These are phyloP conservation scores for Phenacoccus solenopsis DNA, from an alignment of 1,140 invertebrate species.

Conservation along the genomic window DNA sequence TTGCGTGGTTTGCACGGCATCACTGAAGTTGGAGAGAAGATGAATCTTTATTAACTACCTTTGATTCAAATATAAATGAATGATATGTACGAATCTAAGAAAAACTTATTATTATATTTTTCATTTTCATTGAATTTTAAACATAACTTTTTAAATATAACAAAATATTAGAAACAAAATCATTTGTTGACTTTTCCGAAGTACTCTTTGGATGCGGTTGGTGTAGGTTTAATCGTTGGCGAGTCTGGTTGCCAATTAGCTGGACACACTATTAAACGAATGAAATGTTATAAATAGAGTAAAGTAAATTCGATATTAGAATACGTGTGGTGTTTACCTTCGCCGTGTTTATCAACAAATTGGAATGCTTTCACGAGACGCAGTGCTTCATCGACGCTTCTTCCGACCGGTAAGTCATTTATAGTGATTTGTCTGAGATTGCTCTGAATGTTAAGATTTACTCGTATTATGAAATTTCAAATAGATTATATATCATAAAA, in stretches of 20 bases:
- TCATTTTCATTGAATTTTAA: too few species aligned
- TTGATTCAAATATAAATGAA: too few species aligned
- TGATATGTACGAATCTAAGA: too few species aligned
- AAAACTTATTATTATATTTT: too few species aligned
- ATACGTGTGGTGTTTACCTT: constrained; percentile 42
- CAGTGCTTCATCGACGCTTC: constrained; percentile 82
- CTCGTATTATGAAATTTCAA: neutral
- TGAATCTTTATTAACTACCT: too few species aligned
- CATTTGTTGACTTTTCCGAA: constrained; percentile 30
- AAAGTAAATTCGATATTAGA: neutral
- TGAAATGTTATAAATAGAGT: constrained; percentile 14
- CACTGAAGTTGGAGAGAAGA: too few species aligned
- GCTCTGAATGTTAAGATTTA: constrained; percentile 38
- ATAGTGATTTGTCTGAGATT: constrained; percentile 64
- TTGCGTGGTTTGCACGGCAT: too few species aligned
- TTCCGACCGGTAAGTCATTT: constrained; percentile 83
- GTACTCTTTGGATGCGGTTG: constrained; percentile 33
- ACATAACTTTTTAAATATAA: too few species aligned
- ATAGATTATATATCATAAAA: neutral
- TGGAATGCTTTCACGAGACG: constrained; percentile 84
- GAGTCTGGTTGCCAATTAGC: constrained; percentile 37
- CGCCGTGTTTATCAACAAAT: constrained; percentile 85
- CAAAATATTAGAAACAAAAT: neutral
- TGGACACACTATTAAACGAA: constrained; percentile 34
- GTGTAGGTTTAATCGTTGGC: constrained; percentile 37